Evolutionary conservation across 2,888 invertebrate species (phyloP), one percentile per base, ranked within the genome.

Genomic region (Drosophila pegasa): DNA sequence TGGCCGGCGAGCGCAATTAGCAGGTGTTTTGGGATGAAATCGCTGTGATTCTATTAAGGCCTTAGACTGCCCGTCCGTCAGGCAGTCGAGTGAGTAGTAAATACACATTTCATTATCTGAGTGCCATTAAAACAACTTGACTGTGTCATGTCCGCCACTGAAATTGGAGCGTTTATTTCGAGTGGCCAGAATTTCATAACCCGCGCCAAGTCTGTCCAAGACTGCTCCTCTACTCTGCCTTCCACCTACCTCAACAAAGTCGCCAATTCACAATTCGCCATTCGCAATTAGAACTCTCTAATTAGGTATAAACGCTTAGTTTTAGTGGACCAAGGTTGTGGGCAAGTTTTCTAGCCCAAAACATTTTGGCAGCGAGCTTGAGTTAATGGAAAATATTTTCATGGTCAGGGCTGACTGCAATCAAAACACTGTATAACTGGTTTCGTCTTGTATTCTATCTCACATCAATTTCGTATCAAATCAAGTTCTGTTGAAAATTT

Each of bases 111-210:
- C 78, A 73, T 78, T 73, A 70, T 64, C 33, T 35, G 50, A 74
- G 67, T 76, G 86, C 71, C 80, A 83, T 84, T 78, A 75, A 81
- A 81, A 70, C 56, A 71, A 72, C 62, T 74, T 63, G 62, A 68
- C 68, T 65, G 59, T 54, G 85, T 87, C 85, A 84, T 67, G 68
- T 84, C 85, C 87, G 82, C 73, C 65, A 45, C 43, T 43, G 40
- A 60, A 73, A 81, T 70, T 59, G 68, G 84, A 69, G 70, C 69
- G 51, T 81, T 74, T 68, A 60, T 77, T 70, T 81, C 18, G 52
- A 80, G 77, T 62, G 62, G 61, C 60, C 58, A 71, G 78, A 75
- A 70, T 78, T 69, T 75, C 65, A 74, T 35, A 80, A 71, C 45
- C 54, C 20, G 18, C 8, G 1, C 40, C 25, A 50, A 68, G n/a